Base-by-base conservation (phyloP, 1,140 invertebrate genomes). In the Papilio helenus region DNA sequence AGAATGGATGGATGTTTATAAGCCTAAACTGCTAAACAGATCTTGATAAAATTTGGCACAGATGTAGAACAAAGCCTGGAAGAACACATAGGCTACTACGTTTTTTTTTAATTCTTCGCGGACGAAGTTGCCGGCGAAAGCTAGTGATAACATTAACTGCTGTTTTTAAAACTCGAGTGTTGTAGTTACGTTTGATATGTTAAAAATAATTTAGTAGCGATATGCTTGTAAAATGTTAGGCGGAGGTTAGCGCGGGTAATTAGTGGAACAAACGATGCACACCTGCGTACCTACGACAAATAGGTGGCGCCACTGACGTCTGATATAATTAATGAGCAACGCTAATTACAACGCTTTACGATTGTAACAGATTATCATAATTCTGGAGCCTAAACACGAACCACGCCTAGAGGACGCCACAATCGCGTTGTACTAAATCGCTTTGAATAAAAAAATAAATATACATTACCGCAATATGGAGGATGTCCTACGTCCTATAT, bases 201-300 rank as follows among this genome's bases (percentile, higher is more conserved):
- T 29, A 29, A 29, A 68, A 68, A 12, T 14, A 29, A 14, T 68
- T 68, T 68, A 3, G 4, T 34, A 29, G 72, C 44, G 18, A 34
- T 74, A 20, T 51, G 72, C 23, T 79, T 42, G 58, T 79, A 20
- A n/a, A 44, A 79, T 79, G 34, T n/a, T 74, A 82, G 39, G 34
- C 34, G 78, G 61, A 79, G 80, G 79, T 83, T 85, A 85, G 83
- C 80, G 73, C 81, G 84, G 76, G 84, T 87, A 88, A 90, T 89
- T 87, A 88, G 82, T 79, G 81, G 83, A 83, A 85, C 83, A 86
- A 89, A 89, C 87, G 83, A 83, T 83, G 87, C 84, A 87, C 88
- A 89, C 87, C 88, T 90, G 87, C 81, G 89, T 76, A 80, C 82
- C 14, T 55, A 55, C 79, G 65, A 49, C 80, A 85, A 87, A 81